Evolutionary conservation across 2,888 invertebrate species (phyloP), one percentile per base, ranked within the genome.

Genomic region (Allolobophora icterica): DNA sequence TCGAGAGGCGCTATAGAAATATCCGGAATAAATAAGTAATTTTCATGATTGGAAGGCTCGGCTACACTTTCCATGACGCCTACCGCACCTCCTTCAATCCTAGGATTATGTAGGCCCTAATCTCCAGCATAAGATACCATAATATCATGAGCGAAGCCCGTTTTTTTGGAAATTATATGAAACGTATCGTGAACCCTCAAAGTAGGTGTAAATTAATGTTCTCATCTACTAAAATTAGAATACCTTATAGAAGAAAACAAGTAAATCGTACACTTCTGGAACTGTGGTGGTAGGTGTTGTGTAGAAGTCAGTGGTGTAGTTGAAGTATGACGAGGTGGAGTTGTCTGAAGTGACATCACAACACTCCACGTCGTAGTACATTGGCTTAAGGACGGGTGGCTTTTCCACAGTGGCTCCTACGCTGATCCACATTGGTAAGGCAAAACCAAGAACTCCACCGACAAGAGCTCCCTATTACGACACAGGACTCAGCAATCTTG

Each of bases 381-480:
- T 40, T 21, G 91, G 90, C 21, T 84, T 89, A 21, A 40, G 33
- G 17, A 91, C 89, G n/a, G 38, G 38, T 30, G 91, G 91, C 15
- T 90, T 90, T 30, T 89, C 91, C 34, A 91, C 87, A 92, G 94
- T 94, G 3, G 94, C 93, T 8, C 94, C 94, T 24, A 94, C 92
- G 91, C 94, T 94, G 84, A 94, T 93, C 94, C 94, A 94, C 91
- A 94, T 91, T 0, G 94, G 93, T 21, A 94, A 90, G 0, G 92
- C 92, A 30, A 94, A 92, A 0, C 94, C 94, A 8, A 93, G 87
- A 15, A 94, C 90, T 30, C 93, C 94, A 0, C 94, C 94, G 19
- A 93, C 91, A 15, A 94, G 92, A 30, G 93, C 92, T 34, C 92
- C 92, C 92, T 92, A 34, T 3, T 71, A 87, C 1, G 13, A 6